Evolutionary conservation across 2,797 vertebrate genomes (phyloP).

Genomic region (Dendrocincla fuliginosa): DNA sequence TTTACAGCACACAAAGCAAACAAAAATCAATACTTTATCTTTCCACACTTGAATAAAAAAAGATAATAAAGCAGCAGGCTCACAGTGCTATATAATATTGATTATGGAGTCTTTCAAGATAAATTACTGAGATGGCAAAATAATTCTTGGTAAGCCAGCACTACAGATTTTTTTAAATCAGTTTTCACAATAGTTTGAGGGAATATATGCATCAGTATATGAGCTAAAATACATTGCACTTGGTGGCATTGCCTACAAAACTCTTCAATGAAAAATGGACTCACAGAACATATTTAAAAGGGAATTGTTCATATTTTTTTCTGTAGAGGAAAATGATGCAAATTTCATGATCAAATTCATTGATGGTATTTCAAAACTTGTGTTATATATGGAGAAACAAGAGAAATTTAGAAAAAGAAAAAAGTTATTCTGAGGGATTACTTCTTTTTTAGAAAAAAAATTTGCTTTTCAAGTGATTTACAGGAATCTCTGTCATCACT

Average conservation of each 20-base stretch:
- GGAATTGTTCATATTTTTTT: background rate
- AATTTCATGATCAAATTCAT: background rate
- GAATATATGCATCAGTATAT: background rate
- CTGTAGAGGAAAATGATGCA: background rate
- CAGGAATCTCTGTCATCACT: background rate
- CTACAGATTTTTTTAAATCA: background rate
- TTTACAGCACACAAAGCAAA: conserved; percentile 12
- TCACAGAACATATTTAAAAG: background rate
- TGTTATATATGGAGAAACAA: background rate
- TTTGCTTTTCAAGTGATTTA: background rate
- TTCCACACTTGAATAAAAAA: conserved; percentile 10
- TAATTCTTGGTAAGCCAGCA: background rate
- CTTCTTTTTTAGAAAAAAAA: background rate
- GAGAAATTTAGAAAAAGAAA: background rate
- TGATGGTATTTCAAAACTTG: background rate
- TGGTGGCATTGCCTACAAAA: background rate
- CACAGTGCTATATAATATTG: background rate
- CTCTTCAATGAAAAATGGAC: background rate
- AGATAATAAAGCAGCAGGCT: conserved; percentile 27
- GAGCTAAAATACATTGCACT: background rate
- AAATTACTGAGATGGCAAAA: conserved; percentile 33
- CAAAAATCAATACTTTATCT: conserved; percentile 48
- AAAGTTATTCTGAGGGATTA: background rate
- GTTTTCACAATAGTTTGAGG: background rate
- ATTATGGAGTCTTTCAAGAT: conserved; percentile 17